Conservation (phyloP, 2,888 invertebrate genomes). For the Thera britannica region DNA sequence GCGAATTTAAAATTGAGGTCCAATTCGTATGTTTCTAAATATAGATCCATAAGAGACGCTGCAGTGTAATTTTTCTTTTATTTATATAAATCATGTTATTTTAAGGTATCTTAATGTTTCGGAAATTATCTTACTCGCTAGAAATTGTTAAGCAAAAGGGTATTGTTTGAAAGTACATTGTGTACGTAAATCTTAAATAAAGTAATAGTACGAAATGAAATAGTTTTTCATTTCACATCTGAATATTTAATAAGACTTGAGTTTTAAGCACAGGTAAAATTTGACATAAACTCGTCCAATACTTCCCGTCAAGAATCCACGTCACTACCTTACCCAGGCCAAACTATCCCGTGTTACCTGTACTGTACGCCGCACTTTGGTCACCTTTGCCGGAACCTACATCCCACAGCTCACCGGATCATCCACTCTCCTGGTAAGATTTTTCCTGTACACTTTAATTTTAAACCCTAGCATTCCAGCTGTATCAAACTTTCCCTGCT, state of each 20-base stretch:
- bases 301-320: slow-evolving; percentile 79
- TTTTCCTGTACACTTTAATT: slow-evolving; percentile 77
- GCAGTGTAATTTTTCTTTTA: slow-evolving; percentile 64
- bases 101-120: slow-evolving; percentile 77
- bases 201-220: slow-evolving; percentile 63
- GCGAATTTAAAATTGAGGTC: slow-evolving; percentile 81
- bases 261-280: slow-evolving; percentile 62
- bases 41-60: slow-evolving; percentile 69
- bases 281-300: slow-evolving; percentile 56
- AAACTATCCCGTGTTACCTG: slow-evolving; percentile 80
- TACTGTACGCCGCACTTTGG: slow-evolving; percentile 71
- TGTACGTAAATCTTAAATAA: slow-evolving; percentile 73
- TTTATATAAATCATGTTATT: slow-evolving; percentile 79
- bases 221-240: slow-evolving; percentile 54
- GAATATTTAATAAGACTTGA: slow-evolving; percentile 39
- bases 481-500: slow-evolving; percentile 22
- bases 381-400: slow-evolving; percentile 72
- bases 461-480: slow-evolving; percentile 67
- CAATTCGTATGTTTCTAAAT: slow-evolving; percentile 80
- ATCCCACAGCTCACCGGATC: slow-evolving; percentile 82
- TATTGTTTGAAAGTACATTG: slow-evolving; percentile 64
- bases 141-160: slow-evolving; percentile 79
- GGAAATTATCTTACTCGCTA: slow-evolving; percentile 79
- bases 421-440: slow-evolving; percentile 82
- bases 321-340: slow-evolving; percentile 80